Evolutionary conservation across 2,888 invertebrate genomes (phyloP), one percentile per base, ranked within the genome.

Genomic region (Drosophila longiperda): DNA sequence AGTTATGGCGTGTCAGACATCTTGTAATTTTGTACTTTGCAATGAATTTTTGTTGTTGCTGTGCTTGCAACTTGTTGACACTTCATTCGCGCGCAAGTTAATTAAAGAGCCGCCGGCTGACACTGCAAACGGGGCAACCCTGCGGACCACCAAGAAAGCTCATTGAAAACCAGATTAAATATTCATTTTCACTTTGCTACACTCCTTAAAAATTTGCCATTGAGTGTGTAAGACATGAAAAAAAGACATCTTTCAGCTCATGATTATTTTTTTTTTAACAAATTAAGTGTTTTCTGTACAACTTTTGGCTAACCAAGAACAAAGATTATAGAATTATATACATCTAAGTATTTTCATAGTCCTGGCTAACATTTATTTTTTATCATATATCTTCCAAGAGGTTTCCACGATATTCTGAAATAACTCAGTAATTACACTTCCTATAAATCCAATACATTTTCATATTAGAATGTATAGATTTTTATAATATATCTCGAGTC

Each of bases 81-180:
- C 91, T 91, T 92, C 89, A 90, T 88, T 91, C 92, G 91, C 83
- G 87, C 87, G 92, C 89, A 87, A 91, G 91, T 91, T 91, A 91
- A 92, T 91, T 92, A 91, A 92, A 91, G 78, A 74, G 62, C 77
- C 52, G 29, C 69, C 54, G 62, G 38, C 29, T 49, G 50, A 42
- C 66, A 65, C 34, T 6, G 48, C 65, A 32, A 66, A 48, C 33
- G 5, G 11, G 34, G 58, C 36, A 50, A 60, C 52, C 12, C 48
- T 29, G 57, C 50, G 80, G 83, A 83, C 80, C 83, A 80, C 76
- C 83, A 50, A 48, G n/a, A 60, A 26, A 59, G 20, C 36, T 34
- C 36, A 69, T 60, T 63, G 48, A 72, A 62, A 62, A 34, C 45
- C 36, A 66, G 17, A 32, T 34, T 50, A 66, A 53, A 53, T 66